phyloP scores from a whole-genome alignment of 2,888 invertebrate genomes.

The Eupithecia abbreviata region DNA sequence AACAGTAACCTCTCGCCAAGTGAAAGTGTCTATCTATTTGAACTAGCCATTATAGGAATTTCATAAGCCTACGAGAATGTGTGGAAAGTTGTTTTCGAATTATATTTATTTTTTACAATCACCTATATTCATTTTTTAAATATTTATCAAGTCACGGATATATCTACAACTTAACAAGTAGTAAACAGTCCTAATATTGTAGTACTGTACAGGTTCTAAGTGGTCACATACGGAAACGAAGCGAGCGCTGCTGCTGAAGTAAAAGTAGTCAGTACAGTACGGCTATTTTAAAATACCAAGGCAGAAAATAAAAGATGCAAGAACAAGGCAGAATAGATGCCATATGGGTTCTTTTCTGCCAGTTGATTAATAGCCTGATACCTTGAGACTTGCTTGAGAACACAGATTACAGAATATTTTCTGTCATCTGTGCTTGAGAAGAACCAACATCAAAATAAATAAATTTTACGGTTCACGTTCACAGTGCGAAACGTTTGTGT shows the following conservation, averaged over 20 bases:
- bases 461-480: background rate
- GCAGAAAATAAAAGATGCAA: background rate
- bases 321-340: background rate
- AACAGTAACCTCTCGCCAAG: slow-evolving; percentile 44
- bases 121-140: background rate
- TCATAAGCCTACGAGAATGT: slow-evolving; percentile 31
- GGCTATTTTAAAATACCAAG: slow-evolving; percentile 8
- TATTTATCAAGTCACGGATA: background rate
- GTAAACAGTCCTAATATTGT: slow-evolving; percentile 22
- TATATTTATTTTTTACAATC: background rate
- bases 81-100: slow-evolving; percentile 37
- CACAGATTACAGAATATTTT: too few species aligned
- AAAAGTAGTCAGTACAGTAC: slow-evolving; percentile 26
- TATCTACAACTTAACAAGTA: slow-evolving; percentile 6
- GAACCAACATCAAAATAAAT: background rate
- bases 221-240: slow-evolving; percentile 35
- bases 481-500: background rate
- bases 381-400: background rate
- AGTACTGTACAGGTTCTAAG: slow-evolving; percentile 13
- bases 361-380: background rate
- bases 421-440: background rate
- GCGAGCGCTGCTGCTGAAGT: slow-evolving; percentile 17
- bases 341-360: background rate
- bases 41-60: slow-evolving; percentile 34
- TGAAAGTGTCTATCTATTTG: slow-evolving; percentile 50